Evolutionary conservation across 2,888 invertebrate species (phyloP).

Genomic region (Minunthozetes semirufus): DNA sequence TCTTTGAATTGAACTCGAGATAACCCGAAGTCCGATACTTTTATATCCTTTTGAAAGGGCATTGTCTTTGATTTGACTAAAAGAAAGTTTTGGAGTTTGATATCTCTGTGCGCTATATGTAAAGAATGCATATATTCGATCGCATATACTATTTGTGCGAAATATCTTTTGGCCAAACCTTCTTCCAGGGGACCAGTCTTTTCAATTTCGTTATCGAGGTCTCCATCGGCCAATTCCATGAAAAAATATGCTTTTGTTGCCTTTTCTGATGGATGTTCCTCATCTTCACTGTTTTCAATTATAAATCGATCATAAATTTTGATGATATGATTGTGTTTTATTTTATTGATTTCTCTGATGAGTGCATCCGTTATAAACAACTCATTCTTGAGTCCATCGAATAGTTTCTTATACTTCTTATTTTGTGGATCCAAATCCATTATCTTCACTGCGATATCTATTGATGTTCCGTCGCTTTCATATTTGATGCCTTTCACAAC

Average conservation of each 20-base stretch:
- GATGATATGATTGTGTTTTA: background rate
- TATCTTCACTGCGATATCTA: background rate
- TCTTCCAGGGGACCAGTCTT: background rate
- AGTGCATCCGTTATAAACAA: background rate
- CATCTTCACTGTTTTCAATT: background rate
- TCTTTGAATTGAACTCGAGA: background rate
- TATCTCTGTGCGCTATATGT: background rate
- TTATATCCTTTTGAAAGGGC: background rate
- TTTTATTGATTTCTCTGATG: background rate
- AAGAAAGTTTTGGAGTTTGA: background rate
- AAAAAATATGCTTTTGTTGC: background rate
- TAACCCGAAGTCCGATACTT: background rate
- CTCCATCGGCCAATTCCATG: background rate
- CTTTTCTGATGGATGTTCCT: too few relatives aligned
- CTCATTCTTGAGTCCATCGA: background rate
- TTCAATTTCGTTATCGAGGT: background rate
- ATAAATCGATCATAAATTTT: background rate
- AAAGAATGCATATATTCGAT: background rate
- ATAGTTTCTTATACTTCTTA: background rate
- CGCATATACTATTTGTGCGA: background rate
- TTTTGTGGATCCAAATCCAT: background rate
- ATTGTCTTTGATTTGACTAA: background rate
- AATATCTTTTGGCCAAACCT: background rate
- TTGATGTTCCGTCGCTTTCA: background rate
- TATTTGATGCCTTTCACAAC: background rate